phyloP scores from a whole-genome alignment of 2,113 vertebrate species.

The Manacus vitellinus region DNA sequence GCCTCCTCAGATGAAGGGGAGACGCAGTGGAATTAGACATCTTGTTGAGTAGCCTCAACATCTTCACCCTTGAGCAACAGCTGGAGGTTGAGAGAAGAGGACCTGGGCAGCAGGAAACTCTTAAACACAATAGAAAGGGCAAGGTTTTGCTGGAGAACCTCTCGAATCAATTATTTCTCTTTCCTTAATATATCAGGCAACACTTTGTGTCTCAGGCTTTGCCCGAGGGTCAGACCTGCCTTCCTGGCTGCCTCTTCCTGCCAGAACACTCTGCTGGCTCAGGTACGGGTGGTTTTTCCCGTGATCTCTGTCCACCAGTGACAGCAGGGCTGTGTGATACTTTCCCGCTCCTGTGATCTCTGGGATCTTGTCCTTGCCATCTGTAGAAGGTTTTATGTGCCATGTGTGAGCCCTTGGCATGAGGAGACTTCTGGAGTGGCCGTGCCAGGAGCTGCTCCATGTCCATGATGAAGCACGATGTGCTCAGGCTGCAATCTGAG shows the following conservation, averaged over 20 bases:
- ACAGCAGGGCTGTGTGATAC: neutral
- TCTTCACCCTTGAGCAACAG: neutral
- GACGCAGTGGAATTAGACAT: accelerated
- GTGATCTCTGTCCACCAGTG: neutral
- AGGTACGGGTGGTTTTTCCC: neutral
- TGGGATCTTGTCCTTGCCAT: neutral
- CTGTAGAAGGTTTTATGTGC: neutral
- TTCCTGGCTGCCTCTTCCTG: neutral
- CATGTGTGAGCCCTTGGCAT: neutral
- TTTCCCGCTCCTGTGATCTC: neutral
- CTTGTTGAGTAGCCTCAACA: neutral
- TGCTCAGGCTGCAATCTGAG: neutral
- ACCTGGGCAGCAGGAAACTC: neutral
- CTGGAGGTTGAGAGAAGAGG: neutral
- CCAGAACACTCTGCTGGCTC: neutral
- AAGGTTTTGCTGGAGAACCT: neutral
- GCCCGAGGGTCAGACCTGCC: neutral
- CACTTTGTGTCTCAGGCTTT: neutral
- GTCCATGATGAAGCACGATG: accelerated
- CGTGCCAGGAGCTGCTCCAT: neutral
- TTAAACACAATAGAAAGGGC: neutral
- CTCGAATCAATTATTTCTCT: neutral
- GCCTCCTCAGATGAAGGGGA: neutral
- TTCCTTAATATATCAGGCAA: neutral
- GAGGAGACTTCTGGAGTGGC: neutral